These are phyloP conservation scores for Grus americana DNA, from an alignment of 2,113 vertebrate genomes.

Conservation along the genomic window DNA sequence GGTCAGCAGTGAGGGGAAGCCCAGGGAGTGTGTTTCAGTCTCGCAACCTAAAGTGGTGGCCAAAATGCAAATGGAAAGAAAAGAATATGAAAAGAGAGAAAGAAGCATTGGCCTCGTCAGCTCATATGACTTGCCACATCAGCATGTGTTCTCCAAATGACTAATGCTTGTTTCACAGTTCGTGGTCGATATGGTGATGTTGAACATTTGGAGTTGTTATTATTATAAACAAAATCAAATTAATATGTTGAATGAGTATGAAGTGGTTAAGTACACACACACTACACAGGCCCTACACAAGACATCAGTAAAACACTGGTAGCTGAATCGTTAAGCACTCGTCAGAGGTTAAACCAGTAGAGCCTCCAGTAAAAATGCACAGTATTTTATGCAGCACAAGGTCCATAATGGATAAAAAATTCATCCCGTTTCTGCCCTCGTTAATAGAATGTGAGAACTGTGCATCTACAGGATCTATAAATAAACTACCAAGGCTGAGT, in stretches of 20 bases:
- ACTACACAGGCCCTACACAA: neutral
- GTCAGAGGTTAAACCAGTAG: neutral
- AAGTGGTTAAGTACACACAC: neutral
- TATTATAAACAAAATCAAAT: neutral
- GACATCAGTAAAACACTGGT: neutral
- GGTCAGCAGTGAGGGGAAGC: neutral
- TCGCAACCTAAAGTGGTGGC: fast-evolving
- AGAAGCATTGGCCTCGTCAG: neutral
- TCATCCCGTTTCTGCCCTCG: neutral
- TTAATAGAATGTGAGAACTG: conserved; percentile 24
- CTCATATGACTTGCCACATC: neutral
- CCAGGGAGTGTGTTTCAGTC: neutral
- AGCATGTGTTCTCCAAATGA: neutral
- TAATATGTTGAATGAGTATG: neutral
- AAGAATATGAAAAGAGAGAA: neutral
- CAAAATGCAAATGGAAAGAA: neutral
- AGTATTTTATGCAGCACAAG: conserved; percentile 10
- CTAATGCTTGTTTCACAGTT: neutral
- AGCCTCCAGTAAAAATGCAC: neutral
- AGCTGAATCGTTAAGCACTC: conserved; percentile 25
- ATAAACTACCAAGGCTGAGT: neutral
- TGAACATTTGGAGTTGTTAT: neutral
- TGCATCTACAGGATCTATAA: neutral
- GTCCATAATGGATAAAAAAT: conserved; percentile 17
- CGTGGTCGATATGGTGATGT: neutral